These are phyloP conservation scores for Pachliopta kotzebuea DNA, from an alignment of 2,888 invertebrate species.

Conservation along the genomic window DNA sequence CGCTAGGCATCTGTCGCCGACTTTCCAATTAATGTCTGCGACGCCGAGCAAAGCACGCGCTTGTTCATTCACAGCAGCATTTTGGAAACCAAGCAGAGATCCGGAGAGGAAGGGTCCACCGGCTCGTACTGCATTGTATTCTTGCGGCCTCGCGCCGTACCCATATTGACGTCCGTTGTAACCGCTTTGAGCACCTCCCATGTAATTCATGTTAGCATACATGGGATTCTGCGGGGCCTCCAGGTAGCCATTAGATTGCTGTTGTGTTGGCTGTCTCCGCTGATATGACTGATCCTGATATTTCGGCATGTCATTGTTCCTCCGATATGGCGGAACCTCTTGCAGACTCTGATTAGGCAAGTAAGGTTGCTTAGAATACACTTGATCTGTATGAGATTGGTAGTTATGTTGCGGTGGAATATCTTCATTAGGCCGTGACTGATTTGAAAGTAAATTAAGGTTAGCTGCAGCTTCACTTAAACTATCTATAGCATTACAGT, in stretches of 20 bases:
- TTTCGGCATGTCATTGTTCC: slow-evolving; percentile 46
- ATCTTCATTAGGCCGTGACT: slow-evolving; percentile 46
- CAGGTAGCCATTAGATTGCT: slow-evolving; percentile 60
- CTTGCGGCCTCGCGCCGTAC: slow-evolving; percentile 50
- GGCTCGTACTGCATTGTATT: slow-evolving; percentile 49
- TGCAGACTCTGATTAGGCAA: slow-evolving; percentile 48
- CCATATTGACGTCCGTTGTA: slow-evolving; percentile 53
- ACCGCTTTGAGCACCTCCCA: slow-evolving; percentile 42
- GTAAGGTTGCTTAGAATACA: slow-evolving; percentile 51
- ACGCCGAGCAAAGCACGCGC: slow-evolving; percentile 77
- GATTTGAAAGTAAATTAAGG: slow-evolving; percentile 53
- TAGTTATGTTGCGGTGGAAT: slow-evolving; percentile 48
- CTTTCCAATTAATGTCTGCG: slow-evolving; percentile 83
- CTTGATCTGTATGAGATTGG: slow-evolving; percentile 46
- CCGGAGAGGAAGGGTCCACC: slow-evolving; percentile 66
- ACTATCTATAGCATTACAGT: slow-evolving; percentile 53
- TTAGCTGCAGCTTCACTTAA: slow-evolving; percentile 62
- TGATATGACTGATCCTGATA: slow-evolving; percentile 59
- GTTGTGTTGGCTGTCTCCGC: slow-evolving; percentile 41
- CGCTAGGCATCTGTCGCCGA: slow-evolving; percentile 92
- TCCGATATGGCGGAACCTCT: slow-evolving; percentile 54
- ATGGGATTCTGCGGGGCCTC: slow-evolving; percentile 53
- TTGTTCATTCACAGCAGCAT: slow-evolving; percentile 75
- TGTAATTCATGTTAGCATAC: slow-evolving; percentile 53
- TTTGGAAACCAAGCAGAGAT: slow-evolving; percentile 73